Percentiles rank a stretch among this genome's conserved stretches.
These are phyloP conservation scores for Tipula confusa DNA, from an alignment of 2,888 invertebrate species.

Conservation along the genomic window DNA sequence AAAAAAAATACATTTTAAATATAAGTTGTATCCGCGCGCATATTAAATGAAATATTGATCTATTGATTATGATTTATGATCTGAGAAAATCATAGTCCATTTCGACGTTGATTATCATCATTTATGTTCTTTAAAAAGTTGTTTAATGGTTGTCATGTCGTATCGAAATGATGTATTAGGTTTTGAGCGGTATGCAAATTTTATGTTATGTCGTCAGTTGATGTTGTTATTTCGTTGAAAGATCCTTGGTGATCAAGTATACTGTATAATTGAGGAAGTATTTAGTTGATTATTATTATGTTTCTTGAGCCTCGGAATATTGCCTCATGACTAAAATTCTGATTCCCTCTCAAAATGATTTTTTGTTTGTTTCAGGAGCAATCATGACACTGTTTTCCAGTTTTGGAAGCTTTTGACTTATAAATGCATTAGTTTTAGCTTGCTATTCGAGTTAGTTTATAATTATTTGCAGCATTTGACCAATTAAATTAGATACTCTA, in stretches of 20 bases:
- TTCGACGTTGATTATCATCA: slow-evolving; percentile 3
- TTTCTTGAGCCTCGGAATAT: no score
- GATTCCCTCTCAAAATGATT: no score
- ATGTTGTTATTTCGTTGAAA: not conserved
- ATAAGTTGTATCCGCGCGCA: not conserved
- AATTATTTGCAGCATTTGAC: no score
- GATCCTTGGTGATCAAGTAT: not conserved
- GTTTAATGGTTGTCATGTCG: not conserved
- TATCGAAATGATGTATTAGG: not conserved
- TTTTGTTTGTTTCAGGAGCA: no score
- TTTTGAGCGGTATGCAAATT: not conserved
- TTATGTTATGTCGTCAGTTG: not conserved
- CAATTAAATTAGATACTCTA: no score
- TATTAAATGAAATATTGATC: not conserved
- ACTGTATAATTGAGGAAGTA: not conserved
- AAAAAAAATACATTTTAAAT: not conserved
- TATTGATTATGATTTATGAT: slow-evolving; percentile 6
- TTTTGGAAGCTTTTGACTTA: no score
- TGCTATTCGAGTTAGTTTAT: no score
- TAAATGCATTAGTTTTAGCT: no score
- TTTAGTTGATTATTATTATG: not conserved
- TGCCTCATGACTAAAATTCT: no score
- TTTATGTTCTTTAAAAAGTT: not conserved
- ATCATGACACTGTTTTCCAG: no score
- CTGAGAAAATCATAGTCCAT: not conserved